Evolutionary conservation across 2,113 vertebrate species (phyloP), one percentile per base, ranked within the genome.

Genomic region (Tragelaphus buxtoni): DNA sequence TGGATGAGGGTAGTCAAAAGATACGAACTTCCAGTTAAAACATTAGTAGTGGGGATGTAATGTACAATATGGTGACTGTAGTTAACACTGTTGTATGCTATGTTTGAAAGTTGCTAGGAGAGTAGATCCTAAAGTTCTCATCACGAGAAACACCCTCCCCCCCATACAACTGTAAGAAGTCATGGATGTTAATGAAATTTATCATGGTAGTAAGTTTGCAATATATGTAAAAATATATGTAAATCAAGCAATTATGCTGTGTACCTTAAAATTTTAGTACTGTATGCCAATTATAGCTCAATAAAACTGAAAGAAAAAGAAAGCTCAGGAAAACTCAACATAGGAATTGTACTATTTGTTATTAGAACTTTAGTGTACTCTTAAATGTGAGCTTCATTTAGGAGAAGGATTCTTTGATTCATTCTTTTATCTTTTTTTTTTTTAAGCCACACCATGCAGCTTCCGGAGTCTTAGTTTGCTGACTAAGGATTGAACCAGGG

Each of bases 371-470:
- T 65, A 91, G 65, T 95, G 86, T 80, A n/a, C 26, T 86, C 60
- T 86, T 95, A 95, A 69, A 69, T 86, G 81, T 69, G 69, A 81
- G 5, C n/a, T 86, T 80, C 86, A 80, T 95, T 55, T 86, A 91
- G 69, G 49, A 79, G 51, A 32, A 90, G 53, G 24, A 49, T 49
- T 65, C 12, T 47, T 65, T 85, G 28, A 22, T 90, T 90, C 24
- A 20, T 91, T 95, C 24, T 60, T 95, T 4, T 49, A 77, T 49
- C 28, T 32, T 79, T 49, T 32, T 28, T 76, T 30, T 79, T 49
- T 77, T 74, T 9, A 30, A 49, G 76, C 16, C 45, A 30, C 9
- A 32, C 45, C 28, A 10, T 2, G 0, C 28, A 49, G 45, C 76
- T 32, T 49, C 16, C 0, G 0, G 28, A 17, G 28, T 79, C 76